phyloP scores from a whole-genome alignment of 2,113 vertebrate genomes.

The Gobio gobio region DNA sequence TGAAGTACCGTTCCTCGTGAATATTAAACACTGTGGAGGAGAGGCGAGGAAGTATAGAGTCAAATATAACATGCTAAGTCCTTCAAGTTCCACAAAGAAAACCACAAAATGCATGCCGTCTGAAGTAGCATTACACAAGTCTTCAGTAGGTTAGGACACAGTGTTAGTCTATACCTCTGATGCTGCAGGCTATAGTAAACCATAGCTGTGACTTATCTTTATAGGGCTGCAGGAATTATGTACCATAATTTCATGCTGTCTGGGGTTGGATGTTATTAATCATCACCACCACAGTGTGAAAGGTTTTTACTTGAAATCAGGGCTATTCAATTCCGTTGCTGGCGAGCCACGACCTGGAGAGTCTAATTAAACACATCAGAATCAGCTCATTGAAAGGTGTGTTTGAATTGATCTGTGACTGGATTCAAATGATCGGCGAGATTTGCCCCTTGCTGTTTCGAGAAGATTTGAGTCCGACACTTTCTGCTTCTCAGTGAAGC shows the following conservation, averaged over 20 bases:
- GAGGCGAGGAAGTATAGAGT: background rate
- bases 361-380: background rate
- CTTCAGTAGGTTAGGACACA: background rate
- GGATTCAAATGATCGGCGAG: no score
- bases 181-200: background rate
- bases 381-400: no score
- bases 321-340: background rate
- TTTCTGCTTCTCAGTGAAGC: no score
- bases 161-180: background rate
- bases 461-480: no score
- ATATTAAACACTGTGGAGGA: background rate
- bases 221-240: background rate
- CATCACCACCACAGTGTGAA: no score
- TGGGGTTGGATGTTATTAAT: no score
- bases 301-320: background rate
- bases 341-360: background rate
- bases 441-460: no score
- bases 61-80: background rate
- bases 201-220: background rate
- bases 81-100: background rate
- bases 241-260: background rate
- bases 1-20: background rate
- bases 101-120: background rate
- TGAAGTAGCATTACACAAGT: background rate
- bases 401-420: no score